phyloP scores from a whole-genome alignment of 35 echinoderm and acorn worm species.

The Stichopus chloronotus region DNA sequence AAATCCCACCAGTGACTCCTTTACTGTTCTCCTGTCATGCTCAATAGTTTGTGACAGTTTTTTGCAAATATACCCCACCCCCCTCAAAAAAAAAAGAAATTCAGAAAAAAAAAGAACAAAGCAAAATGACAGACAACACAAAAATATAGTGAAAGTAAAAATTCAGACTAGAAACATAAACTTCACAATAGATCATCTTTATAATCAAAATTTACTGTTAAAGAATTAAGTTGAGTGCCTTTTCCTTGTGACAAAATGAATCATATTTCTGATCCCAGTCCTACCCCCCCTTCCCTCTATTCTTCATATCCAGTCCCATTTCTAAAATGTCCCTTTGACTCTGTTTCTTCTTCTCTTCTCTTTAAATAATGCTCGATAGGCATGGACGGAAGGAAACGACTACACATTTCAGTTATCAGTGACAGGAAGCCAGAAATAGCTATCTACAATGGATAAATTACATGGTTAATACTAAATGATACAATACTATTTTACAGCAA shows the following conservation, averaged over 20 bases:
- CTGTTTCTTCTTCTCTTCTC: neutral
- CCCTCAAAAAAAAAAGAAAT: neutral
- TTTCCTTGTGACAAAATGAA: neutral
- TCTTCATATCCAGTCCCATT: neutral
- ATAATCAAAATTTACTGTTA: neutral
- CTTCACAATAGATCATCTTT: neutral
- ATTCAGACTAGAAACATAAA: slow-evolving; percentile 13
- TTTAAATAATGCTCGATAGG: neutral
- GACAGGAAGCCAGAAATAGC: neutral
- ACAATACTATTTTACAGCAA: neutral
- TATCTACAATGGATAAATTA: slow-evolving; percentile 10
- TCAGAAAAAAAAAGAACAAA: neutral
- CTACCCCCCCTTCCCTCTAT: neutral
- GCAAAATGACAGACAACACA: no score
- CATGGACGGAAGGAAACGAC: slow-evolving; percentile 41
- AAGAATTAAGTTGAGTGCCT: neutral
- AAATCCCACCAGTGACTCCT: neutral
- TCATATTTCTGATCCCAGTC: neutral
- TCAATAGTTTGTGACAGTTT: neutral
- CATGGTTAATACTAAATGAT: neutral
- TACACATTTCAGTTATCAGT: slow-evolving; percentile 48
- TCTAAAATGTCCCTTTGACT: no score
- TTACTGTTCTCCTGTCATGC: neutral
- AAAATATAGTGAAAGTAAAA: neutral
- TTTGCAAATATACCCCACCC: neutral